Percentiles rank a stretch among this genome's conserved stretches.
phyloP scores from a whole-genome alignment of 1,140 invertebrate genomes.

The Drosophila jambulina region DNA sequence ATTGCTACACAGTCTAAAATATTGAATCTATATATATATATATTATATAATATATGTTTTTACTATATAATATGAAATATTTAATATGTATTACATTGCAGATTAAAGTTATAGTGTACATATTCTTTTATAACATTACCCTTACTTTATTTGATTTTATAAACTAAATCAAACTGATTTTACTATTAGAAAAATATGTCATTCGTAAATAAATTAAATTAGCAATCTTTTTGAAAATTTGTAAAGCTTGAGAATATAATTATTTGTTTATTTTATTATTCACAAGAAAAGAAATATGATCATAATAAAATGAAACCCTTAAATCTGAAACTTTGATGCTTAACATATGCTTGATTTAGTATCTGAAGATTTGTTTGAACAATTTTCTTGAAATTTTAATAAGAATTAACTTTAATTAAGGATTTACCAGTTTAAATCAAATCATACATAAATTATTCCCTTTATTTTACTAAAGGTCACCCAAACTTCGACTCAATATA shows the following conservation, averaged over 20 bases:
- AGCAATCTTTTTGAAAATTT: not conserved
- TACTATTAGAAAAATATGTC: too few species aligned
- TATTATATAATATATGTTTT: not conserved
- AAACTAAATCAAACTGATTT: too few species aligned
- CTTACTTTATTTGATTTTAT: too few species aligned
- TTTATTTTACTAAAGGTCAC: not conserved
- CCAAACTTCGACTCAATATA: not conserved
- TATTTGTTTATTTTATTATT: too few species aligned
- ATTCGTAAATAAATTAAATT: too few species aligned
- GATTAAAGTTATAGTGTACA: not conserved
- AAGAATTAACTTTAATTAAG: not conserved
- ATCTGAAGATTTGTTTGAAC: not conserved
- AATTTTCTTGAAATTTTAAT: not conserved
- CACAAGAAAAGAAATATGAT: too few species aligned
- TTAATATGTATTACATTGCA: not conserved
- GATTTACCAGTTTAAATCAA: not conserved
- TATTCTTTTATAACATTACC: not conserved
- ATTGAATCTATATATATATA: not conserved
- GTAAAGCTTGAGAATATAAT: not conserved
- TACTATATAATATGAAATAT: too few species aligned
- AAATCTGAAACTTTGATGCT: too few species aligned
- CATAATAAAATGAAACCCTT: too few species aligned
- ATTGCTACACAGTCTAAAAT: not conserved
- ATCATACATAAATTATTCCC: not conserved
- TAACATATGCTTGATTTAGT: too few species aligned